These are phyloP conservation scores for Drosophila phalerata DNA, from an alignment of 2,888 invertebrate genomes.

Conservation along the genomic window DNA sequence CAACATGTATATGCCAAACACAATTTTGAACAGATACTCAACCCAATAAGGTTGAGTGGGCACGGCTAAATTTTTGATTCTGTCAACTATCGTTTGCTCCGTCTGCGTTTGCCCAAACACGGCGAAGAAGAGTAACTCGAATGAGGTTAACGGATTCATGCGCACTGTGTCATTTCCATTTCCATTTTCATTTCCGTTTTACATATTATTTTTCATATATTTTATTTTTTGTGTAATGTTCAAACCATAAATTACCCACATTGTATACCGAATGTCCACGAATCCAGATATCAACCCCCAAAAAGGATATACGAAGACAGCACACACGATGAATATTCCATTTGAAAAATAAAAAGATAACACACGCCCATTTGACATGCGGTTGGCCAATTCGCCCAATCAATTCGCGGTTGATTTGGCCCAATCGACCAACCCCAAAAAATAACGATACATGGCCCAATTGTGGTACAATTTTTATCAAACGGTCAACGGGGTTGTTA, in stretches of 20 bases:
- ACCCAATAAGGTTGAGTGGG: slow-evolving; percentile 92
- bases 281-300: slow-evolving; percentile 48
- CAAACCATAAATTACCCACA: slow-evolving; percentile 4
- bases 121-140: slow-evolving; percentile 99
- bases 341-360: slow-evolving; percentile 80
- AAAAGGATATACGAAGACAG: slow-evolving; percentile 53
- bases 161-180: slow-evolving; percentile 88
- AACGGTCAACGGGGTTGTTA: slow-evolving; percentile 59
- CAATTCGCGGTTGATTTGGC: slow-evolving; percentile 25
- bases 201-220: neutral
- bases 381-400: slow-evolving; percentile 66
- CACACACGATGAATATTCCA: slow-evolving; percentile 53
- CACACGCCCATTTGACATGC: slow-evolving; percentile 68
- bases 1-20: slow-evolving; percentile 98
- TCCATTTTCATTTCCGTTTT: slow-evolving; percentile 44
- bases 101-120: slow-evolving; percentile 97
- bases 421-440: slow-evolving; percentile 60
- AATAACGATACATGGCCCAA: slow-evolving; percentile 29
- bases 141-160: slow-evolving; percentile 96
- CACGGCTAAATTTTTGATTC: slow-evolving; percentile 86
- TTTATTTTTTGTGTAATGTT: too few relatives aligned
- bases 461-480: slow-evolving; percentile 32
- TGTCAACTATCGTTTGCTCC: slow-evolving; percentile 91
- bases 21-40: slow-evolving; percentile 93
- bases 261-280: slow-evolving; percentile 30